A percentile compares a stretch with the other conserved stretches of the same genome.
These are phyloP conservation scores for Atlantisia rogersi DNA, from an alignment of 2,113 vertebrate species.

Conservation along the genomic window DNA sequence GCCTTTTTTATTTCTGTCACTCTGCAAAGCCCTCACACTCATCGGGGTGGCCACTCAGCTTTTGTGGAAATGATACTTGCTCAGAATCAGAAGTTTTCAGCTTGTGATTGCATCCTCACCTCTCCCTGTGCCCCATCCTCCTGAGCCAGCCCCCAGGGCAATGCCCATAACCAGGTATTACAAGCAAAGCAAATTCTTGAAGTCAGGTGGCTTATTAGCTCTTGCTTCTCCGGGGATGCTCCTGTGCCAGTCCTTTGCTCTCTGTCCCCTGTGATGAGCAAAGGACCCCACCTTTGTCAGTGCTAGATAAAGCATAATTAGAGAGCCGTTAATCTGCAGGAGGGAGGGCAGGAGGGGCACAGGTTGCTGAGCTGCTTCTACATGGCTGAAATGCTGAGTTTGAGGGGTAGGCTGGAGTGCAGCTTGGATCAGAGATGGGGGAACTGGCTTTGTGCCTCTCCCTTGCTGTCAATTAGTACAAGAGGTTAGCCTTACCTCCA, in stretches of 20 bases:
- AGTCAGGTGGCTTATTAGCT: slow-evolving; percentile 16
- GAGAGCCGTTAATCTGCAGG: slow-evolving; percentile 14
- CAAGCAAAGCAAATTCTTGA: not conserved
- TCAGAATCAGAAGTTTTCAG: not conserved
- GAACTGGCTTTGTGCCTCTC: not conserved
- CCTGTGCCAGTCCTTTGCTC: not conserved
- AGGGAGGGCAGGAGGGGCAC: not conserved
- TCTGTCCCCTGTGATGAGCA: not conserved
- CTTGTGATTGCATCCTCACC: not conserved
- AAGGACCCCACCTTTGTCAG: not conserved
- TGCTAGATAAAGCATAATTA: slow-evolving; percentile 1
- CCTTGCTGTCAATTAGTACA: slow-evolving; percentile 31
- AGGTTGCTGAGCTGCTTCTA: not conserved
- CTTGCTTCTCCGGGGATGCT: not conserved
- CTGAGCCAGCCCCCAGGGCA: not conserved
- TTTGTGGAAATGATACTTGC: not conserved
- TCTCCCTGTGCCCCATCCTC: not conserved
- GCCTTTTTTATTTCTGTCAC: not conserved
- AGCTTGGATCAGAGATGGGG: not conserved
- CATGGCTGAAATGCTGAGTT: not conserved
- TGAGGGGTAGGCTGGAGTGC: not conserved
- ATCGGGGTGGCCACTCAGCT: not conserved
- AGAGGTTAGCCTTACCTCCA: not conserved
- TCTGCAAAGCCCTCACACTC: not conserved
- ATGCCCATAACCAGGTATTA: not conserved